Conservation (phyloP, 2,888 invertebrate species). For the Crocallis elinguaria region DNA sequence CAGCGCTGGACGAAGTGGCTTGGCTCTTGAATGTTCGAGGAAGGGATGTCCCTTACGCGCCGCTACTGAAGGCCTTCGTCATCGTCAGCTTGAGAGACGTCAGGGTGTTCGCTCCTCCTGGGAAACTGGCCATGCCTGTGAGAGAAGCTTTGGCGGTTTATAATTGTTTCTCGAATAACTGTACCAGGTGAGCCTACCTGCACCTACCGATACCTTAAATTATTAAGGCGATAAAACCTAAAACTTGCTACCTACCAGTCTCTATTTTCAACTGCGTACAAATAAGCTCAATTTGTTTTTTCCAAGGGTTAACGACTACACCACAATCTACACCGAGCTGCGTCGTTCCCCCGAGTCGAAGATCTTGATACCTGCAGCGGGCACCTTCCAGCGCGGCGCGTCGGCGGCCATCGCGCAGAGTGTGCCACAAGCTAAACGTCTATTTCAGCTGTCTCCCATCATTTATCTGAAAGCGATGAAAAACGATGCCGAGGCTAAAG, state of each 20-base stretch:
- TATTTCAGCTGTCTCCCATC: constrained; percentile 91
- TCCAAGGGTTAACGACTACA: constrained; percentile 88
- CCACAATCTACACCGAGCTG: constrained; percentile 88
- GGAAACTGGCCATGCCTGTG: constrained; percentile 86
- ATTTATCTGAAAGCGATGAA: constrained; percentile 94
- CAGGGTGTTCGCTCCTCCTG: constrained; percentile 88
- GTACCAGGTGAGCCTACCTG: constrained; percentile 67
- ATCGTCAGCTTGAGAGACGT: constrained; percentile 87
- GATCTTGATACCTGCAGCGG: constrained; percentile 88
- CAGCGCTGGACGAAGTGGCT: constrained; percentile 93
- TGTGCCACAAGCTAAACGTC: constrained; percentile 84
- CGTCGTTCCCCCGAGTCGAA: constrained; percentile 85
- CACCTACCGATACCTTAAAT: too few species aligned
- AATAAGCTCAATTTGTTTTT: constrained; percentile 11
- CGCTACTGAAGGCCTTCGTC: constrained; percentile 91
- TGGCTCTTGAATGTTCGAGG: constrained; percentile 96
- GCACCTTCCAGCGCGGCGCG: constrained; percentile 89
- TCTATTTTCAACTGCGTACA: too few species aligned
- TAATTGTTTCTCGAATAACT: constrained; percentile 85
- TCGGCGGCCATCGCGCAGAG: constrained; percentile 88
- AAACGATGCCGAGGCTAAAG: constrained; percentile 90
- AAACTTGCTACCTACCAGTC: too few species aligned
- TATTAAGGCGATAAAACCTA: too few species aligned
- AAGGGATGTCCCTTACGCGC: constrained; percentile 91
- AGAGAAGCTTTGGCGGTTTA: constrained; percentile 82